Conservation (phyloP, 2,113 vertebrate genomes). For the Salvelinus namaycush region DNA sequence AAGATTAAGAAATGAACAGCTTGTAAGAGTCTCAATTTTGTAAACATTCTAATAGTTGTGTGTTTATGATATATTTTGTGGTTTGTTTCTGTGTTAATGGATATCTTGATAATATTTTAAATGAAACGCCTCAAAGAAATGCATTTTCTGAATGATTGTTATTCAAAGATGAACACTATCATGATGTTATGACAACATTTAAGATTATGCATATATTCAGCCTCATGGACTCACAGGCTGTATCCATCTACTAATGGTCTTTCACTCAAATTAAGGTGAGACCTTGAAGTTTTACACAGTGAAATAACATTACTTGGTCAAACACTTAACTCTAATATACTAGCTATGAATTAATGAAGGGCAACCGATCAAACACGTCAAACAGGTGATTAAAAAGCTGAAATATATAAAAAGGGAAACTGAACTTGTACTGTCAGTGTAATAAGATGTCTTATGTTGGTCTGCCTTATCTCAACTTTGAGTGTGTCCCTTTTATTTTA, state of each 20-base stretch:
- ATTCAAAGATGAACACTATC: background rate
- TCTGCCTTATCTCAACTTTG: background rate
- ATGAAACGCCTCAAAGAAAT: background rate
- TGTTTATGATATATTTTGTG: background rate
- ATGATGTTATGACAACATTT: background rate
- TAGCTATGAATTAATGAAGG: background rate
- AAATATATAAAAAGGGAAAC: conserved; percentile 3
- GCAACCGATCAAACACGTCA: background rate
- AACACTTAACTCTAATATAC: background rate
- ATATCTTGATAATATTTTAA: background rate
- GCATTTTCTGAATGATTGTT: background rate
- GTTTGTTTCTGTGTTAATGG: background rate
- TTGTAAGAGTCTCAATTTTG: background rate
- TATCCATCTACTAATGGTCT: too few species aligned
- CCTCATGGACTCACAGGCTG: too few species aligned
- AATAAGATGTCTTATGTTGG: background rate
- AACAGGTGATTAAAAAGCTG: background rate
- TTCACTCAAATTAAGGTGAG: background rate
- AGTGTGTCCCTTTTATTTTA: background rate
- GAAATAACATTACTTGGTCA: background rate
- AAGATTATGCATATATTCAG: too few species aligned
- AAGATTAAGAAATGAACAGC: too few species aligned
- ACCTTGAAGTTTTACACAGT: background rate
- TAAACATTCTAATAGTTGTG: background rate
- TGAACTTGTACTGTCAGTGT: background rate